A percentile compares a stretch with the other conserved stretches of the same genome.
phyloP scores from a whole-genome alignment of 2,113 vertebrate species.

The Danionella cerebrum region DNA sequence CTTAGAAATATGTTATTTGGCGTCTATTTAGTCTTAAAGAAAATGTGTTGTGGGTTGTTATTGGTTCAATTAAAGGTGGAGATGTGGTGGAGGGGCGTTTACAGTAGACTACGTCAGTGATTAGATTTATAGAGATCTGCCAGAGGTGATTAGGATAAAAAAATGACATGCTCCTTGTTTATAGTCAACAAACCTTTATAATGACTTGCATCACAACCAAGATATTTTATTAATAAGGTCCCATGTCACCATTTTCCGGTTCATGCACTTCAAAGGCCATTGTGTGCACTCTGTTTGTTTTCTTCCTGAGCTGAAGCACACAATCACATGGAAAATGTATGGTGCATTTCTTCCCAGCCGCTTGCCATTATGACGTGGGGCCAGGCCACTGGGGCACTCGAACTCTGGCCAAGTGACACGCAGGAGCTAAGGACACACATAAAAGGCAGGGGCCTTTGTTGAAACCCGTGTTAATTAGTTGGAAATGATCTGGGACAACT shows the following conservation, averaged over 20 bases:
- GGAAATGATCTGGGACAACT: background rate
- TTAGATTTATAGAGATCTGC: too few species aligned
- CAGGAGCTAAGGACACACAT: background rate
- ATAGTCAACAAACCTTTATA: too few species aligned
- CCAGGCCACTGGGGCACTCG: background rate
- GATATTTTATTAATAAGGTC: background rate
- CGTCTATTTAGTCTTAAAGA: too few species aligned
- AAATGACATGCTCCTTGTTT: too few species aligned
- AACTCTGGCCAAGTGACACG: background rate
- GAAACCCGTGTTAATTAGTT: background rate
- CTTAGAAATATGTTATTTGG: too few species aligned
- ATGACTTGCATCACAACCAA: too few species aligned
- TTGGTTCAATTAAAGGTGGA: too few species aligned
- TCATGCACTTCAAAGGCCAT: background rate
- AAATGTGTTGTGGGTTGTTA: too few species aligned
- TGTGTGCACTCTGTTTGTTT: background rate
- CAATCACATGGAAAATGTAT: background rate
- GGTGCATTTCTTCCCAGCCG: background rate
- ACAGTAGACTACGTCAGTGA: too few species aligned
- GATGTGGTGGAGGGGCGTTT: too few species aligned
- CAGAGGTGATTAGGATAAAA: too few species aligned
- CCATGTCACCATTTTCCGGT: background rate
- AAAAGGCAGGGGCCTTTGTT: constrained; percentile 2
- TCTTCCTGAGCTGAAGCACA: background rate
- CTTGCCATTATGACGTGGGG: background rate